Evolutionary conservation across 1,140 invertebrate species (phyloP), one percentile per base, ranked within the genome.

Genomic region (Phthorimaea operculella): DNA sequence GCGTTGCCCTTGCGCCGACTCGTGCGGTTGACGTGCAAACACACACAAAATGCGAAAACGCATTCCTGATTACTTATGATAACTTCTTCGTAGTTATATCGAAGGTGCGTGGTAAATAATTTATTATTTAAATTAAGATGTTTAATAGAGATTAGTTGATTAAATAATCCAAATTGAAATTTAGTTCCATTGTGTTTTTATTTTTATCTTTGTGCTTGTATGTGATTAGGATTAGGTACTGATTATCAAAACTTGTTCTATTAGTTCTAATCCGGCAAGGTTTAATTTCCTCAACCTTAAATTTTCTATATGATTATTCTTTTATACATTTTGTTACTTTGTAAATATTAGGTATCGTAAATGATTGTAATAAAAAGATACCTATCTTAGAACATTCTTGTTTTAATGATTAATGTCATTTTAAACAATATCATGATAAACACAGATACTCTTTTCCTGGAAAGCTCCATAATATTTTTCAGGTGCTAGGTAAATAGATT

Each of bases 341-440:
- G 77, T 78, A 78, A 69, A 79, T 74, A 76, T 66, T 72, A 66
- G 72, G 71, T 75, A 71, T 70, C 64, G 42, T 68, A 67, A 70
- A 59, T 72, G 72, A 73, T 79, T 76, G 64, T 73, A 79, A 79
- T 77, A 79, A 79, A 79, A 79, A 76, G 68, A 72, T 75, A 79
- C 65, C 70, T 75, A 79, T 64, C 70, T 70, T 74, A 74, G 62
- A 60, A 68, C 69, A 76, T 66, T 42, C 59, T 58, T 74, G 72
- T 75, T 76, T 75, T 59, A 69, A 62, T 79, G 3, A 39, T 34
- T n/a, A 28, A 28, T 28, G n/a, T n/a, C n/a, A n/a, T n/a, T n/a
- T n/a, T 4, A 28, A 28, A 28, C 2, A 28, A 28, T 28, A 4
- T 4, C 21, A 28, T 28, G 21, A 28, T 28, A 6, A 4, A 28